Evolutionary conservation across 2,888 invertebrate genomes (phyloP), one percentile per base, ranked within the genome.

Genomic region (Idaea biselata): DNA sequence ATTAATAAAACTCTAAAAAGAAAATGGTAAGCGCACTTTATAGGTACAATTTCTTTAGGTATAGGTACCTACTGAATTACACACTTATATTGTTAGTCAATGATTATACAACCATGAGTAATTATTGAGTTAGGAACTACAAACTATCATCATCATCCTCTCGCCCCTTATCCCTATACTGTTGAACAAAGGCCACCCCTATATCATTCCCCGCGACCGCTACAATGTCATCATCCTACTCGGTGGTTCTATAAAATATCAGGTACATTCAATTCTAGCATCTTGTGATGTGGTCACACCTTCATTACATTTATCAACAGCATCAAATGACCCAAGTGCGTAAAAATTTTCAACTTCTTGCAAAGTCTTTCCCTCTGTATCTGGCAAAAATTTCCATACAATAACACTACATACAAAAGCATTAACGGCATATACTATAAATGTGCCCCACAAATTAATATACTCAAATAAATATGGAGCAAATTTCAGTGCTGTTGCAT

Each of bases 401-500:
- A 44, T 44, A 44, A 44, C 11, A 44, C 44, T 44, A 44, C 44
- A 44, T 14, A 44, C 44, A 14, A 8, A 44, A 44, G 11, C 14
- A 44, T 14, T 44, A 8, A 44, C 11, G 44, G 44, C 44, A 44
- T 44, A 44, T 11, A 44, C 44, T 44, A 44, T 3, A 44, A 44
- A 59, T 62, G 58, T 67, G 60, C 61, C 64, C 63, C 67, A 70
- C 69, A 69, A 53, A 44, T 44, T 44, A 44, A 44, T 44, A 14
- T 44, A 11, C 1, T 3, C 44, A 44, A 44, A 8, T 44, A 44
- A 44, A 44, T 44, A 71, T 0, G 68, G 68, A 3, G 68, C 61
- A 18, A 60, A 5, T 60, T 69, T 71, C 18, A 68, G 62, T 4
- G 70, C 58, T 8, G 65, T 56, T 0, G 67, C 57, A 16, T 71